Evolutionary conservation across 2,888 invertebrate species (phyloP), one percentile per base, ranked within the genome.

Genomic region (Oxyteleia sp.): DNA sequence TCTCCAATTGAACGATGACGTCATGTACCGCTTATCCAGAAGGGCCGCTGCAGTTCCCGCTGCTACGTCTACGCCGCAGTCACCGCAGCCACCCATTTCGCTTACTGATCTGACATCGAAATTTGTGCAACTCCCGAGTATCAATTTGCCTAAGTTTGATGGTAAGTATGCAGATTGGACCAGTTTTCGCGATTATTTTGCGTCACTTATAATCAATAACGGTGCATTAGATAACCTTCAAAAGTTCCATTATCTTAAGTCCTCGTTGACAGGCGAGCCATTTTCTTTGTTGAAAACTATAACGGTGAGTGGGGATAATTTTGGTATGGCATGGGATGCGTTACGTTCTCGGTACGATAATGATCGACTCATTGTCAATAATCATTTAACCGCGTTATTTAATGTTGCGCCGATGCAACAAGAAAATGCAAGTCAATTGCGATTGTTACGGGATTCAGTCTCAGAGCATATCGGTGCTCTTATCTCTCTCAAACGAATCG

Each of bases 201-300:
- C 7, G 2, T 61, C 47, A 0, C n/a, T 63, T 0, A 20, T 63
- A 5, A 29, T 63, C 10, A 35, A 63, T 13, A 35, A 63, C 10
- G 0, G 0, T 29, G 2, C 45, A 0, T 26, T 47, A 3, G 47
- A 49, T 20, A 20, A 63, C n/a, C 10, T 63, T 1, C 47, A 63
- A 20, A 13, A 18, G 29, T 10, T 63, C 0, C 63, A 63, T n/a
- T 63, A 63, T 47, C 13, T 63, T n/a, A 63, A 47, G 10, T 63
- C 47, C 5, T 7, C 32, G 0, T 10, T 63, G 11, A 13, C 16
- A 8, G 63, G 47, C 1, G 63, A 63, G n/a, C 18, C 63, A n/a
- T n/a, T 45, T 47, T 11, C 18, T 13, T 20, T 63, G 8, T 2
- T 63, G 1, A 47, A 63, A 18, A 63, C 47, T 35, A 2, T 47